Percentiles rank a stretch among this genome's conserved stretches.
Conservation (phyloP, 2,113 vertebrate species). For the Probosciger aterrimus region DNA sequence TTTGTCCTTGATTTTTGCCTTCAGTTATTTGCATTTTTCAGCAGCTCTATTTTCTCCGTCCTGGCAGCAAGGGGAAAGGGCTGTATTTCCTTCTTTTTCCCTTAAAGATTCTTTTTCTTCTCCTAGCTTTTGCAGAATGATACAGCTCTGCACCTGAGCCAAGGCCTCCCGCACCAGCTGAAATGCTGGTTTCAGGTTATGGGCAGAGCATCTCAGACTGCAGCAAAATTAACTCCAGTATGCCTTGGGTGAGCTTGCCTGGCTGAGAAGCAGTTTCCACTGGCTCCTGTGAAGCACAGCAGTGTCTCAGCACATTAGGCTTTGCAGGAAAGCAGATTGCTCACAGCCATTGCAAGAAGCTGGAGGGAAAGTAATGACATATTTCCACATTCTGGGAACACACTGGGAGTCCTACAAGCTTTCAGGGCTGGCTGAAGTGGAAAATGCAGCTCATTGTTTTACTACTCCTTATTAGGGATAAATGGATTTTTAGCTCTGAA, state of each 20-base stretch:
- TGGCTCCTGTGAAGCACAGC: not conserved
- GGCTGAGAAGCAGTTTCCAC: not conserved
- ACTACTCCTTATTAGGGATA: not conserved
- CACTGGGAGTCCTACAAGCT: not conserved
- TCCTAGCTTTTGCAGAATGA: not conserved
- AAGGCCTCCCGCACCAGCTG: not conserved
- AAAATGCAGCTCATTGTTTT: not conserved
- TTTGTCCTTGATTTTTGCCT: not conserved
- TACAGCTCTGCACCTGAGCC: not conserved
- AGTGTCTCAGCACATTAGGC: rapidly evolving
- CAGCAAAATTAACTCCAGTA: not conserved
- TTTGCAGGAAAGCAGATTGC: not conserved
- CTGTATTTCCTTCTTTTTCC: not conserved
- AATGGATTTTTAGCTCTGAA: not conserved
- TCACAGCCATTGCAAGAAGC: rapidly evolving
- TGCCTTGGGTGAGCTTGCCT: not conserved
- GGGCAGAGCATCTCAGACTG: not conserved
- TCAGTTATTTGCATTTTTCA: no score
- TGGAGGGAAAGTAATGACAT: no score
- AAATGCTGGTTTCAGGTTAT: not conserved
- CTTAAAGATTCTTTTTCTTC: not conserved
- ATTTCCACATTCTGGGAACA: not conserved
- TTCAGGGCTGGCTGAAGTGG: not conserved
- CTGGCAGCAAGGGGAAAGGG: not conserved
- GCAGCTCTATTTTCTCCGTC: not conserved